These are phyloP conservation scores for Agonum fuliginosum DNA, from an alignment of 2,888 invertebrate species.

Conservation along the genomic window DNA sequence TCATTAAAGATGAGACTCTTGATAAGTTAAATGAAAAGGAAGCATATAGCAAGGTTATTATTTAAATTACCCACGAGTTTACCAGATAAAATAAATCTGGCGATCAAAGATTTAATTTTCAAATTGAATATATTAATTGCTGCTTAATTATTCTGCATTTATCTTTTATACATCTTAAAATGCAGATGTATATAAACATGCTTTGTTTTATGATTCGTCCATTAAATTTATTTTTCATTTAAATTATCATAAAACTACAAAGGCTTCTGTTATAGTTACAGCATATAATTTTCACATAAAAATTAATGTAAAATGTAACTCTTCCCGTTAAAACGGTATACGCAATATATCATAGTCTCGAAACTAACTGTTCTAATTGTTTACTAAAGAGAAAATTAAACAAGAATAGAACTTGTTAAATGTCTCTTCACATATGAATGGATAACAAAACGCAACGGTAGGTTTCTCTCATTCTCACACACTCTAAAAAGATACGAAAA, in stretches of 20 bases:
- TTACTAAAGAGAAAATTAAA: conserved; percentile 35
- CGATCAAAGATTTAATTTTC: conserved; percentile 22
- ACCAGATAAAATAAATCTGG: conserved; percentile 15
- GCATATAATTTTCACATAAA: conserved; percentile 3
- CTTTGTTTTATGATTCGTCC: neutral
- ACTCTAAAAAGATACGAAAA: neutral
- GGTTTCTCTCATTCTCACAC: conserved; percentile 7
- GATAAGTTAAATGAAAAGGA: conserved; percentile 28
- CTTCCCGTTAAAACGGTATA: conserved; percentile 10
- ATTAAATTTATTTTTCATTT: neutral
- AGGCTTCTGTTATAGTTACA: neutral
- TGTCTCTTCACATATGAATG: conserved; percentile 31
- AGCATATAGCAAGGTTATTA: conserved; percentile 25
- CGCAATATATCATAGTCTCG: neutral
- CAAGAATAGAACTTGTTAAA: conserved; percentile 13
- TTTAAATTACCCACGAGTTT: conserved; percentile 26
- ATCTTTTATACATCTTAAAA: neutral
- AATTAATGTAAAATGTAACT: conserved; percentile 1
- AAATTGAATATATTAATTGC: conserved; percentile 18
- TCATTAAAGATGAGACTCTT: neutral
- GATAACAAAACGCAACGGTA: conserved; percentile 3
- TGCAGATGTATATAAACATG: neutral
- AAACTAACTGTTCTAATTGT: conserved; percentile 35
- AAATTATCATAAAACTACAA: neutral
- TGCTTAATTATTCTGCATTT: conserved; percentile 12